Percentiles rank a stretch among this genome's conserved stretches.
Evolutionary conservation across 1,140 invertebrate species (phyloP).

Genomic region (Holcopasites calliopsidis): DNA sequence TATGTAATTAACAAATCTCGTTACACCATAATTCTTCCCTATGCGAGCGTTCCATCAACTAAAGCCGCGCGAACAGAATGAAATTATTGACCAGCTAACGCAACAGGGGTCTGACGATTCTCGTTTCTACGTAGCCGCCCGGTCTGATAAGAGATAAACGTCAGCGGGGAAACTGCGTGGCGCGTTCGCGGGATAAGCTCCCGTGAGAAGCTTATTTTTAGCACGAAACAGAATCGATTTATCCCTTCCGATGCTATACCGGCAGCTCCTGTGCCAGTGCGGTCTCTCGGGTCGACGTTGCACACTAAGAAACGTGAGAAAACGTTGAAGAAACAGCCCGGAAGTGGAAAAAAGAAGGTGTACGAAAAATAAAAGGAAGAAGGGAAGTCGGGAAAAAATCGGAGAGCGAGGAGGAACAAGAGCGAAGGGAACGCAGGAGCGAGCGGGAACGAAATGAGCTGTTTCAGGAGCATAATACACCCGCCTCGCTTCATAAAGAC

Average conservation of each 20-base stretch:
- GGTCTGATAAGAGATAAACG: constrained; percentile 12
- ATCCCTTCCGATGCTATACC: constrained; percentile 60
- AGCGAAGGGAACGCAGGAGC: neutral
- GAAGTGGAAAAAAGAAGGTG: no score
- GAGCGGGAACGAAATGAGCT: neutral
- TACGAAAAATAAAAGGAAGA: no score
- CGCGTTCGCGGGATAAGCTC: constrained; percentile 44
- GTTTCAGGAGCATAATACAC: neutral
- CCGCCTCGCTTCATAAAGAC: neutral
- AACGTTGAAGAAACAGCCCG: no score
- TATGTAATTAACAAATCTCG: no score
- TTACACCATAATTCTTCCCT: neutral
- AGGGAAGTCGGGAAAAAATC: neutral
- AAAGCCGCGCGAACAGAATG: neutral
- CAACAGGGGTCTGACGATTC: neutral
- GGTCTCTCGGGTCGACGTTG: constrained; percentile 18
- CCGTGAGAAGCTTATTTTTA: constrained; percentile 65
- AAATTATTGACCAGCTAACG: neutral
- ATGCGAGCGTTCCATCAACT: no score
- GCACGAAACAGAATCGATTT: constrained; percentile 65
- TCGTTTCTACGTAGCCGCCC: neutral
- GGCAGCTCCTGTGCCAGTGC: constrained; percentile 25
- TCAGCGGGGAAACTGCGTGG: neutral
- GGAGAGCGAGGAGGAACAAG: neutral
- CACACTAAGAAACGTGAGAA: neutral